Evolutionary conservation across 2,113 vertebrate species (phyloP).

Genomic region (Rhabdornis inornatus): DNA sequence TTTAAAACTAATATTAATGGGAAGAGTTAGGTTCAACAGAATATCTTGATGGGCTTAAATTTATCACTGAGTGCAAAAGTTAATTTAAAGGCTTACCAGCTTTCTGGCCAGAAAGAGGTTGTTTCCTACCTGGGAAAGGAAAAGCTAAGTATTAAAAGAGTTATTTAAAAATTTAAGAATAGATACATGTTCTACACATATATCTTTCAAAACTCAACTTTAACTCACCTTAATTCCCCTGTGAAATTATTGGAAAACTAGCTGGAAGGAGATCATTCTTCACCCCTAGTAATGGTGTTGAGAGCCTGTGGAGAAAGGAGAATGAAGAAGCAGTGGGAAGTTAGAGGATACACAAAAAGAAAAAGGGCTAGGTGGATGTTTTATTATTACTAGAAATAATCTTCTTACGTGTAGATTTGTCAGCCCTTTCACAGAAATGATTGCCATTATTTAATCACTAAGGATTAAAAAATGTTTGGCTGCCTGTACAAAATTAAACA

Average conservation of each 20-base stretch:
- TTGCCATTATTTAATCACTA: background rate
- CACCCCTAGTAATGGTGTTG: background rate
- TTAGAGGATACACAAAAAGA: background rate
- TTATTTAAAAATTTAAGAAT: background rate
- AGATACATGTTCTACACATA: background rate
- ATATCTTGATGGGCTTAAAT: background rate
- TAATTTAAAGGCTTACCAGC: background rate
- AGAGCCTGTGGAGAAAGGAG: constrained; percentile 28
- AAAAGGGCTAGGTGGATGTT: background rate
- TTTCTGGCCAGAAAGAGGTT: background rate
- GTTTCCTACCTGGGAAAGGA: background rate
- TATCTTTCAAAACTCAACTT: background rate
- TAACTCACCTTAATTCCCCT: constrained; percentile 13
- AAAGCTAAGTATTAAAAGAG: background rate
- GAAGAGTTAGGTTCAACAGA: background rate
- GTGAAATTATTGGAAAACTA: background rate
- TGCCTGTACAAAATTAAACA: background rate
- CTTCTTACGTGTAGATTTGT: background rate
- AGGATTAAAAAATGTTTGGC: background rate
- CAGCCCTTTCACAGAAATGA: background rate
- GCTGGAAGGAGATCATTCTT: background rate
- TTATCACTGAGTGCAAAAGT: background rate
- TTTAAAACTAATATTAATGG: background rate
- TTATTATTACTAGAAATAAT: background rate
- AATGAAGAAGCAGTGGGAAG: background rate